Percentiles rank a stretch among this genome's conserved stretches.
Conservation (phyloP, 1,140 invertebrate species). For the Atta colombica region DNA sequence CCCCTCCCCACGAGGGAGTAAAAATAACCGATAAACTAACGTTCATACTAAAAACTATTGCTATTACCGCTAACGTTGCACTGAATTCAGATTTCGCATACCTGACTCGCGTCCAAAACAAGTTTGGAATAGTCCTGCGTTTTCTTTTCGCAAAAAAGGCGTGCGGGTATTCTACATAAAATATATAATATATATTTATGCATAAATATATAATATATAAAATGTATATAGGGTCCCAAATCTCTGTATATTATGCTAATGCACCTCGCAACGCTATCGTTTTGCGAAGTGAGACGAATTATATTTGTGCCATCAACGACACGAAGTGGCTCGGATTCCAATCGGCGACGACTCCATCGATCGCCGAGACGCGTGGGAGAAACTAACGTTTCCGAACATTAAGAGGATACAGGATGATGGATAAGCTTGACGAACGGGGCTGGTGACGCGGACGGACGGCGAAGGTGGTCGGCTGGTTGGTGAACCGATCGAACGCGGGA, state of each 20-base stretch:
- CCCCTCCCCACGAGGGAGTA: neutral
- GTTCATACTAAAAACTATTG: slow-evolving; percentile 25
- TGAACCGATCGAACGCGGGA: slow-evolving; percentile 85
- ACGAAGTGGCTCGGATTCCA: slow-evolving; percentile 24
- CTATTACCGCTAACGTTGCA: slow-evolving; percentile 14
- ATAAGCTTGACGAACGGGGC: slow-evolving; percentile 85
- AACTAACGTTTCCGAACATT: slow-evolving; percentile 64
- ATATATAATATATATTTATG: slow-evolving; percentile 2
- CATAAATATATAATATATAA: slow-evolving; percentile 21
- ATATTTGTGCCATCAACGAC: slow-evolving; percentile 19
- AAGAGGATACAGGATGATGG: slow-evolving; percentile 80
- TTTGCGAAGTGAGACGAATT: slow-evolving; percentile 10
- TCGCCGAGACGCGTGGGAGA: slow-evolving; percentile 20
- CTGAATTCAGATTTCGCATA: slow-evolving; percentile 26
- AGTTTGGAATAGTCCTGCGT: slow-evolving; percentile 16
- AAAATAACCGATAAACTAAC: slow-evolving; percentile 21
- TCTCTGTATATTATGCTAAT: slow-evolving; percentile 25
- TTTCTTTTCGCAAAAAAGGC: neutral
- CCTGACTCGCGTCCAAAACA: slow-evolving; percentile 21
- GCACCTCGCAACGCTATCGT: slow-evolving; percentile 2
- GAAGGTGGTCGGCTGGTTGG: slow-evolving; percentile 85
- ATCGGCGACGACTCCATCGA: slow-evolving; percentile 24
- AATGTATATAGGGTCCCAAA: neutral
- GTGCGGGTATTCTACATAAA: neutral
- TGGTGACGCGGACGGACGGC: slow-evolving; percentile 85